phyloP scores from a whole-genome alignment of 2,113 vertebrate genomes.

The Alexandromys fortis region DNA sequence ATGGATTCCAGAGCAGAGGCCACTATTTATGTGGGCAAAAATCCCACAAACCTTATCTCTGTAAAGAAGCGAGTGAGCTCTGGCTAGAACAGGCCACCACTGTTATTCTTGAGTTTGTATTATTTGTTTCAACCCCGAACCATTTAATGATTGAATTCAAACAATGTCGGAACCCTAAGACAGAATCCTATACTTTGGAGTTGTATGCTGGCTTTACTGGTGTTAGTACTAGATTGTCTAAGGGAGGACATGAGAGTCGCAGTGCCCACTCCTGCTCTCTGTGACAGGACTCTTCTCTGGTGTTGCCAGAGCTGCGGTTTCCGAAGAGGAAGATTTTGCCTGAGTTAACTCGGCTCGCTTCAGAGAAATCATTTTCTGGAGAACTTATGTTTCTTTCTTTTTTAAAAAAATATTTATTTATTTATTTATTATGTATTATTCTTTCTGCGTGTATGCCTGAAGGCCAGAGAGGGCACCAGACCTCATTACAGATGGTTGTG shows the following conservation, averaged over 20 bases:
- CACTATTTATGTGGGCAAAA: neutral
- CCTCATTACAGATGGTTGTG: too few relatives aligned
- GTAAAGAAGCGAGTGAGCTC: constrained; percentile 39
- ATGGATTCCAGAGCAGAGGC: constrained; percentile 42
- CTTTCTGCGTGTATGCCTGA: too few relatives aligned
- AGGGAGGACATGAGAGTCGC: neutral
- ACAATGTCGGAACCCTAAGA: neutral
- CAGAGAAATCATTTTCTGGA: neutral
- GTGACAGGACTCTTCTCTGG: neutral
- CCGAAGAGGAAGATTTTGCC: neutral
- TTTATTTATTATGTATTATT: too few relatives aligned
- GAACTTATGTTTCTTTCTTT: neutral
- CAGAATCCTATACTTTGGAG: neutral
- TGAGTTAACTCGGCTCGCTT: neutral
- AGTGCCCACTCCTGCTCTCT: neutral
- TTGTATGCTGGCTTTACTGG: neutral
- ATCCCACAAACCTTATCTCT: neutral
- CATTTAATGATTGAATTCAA: constrained; percentile 57
- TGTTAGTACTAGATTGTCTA: neutral
- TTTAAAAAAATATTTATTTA: too few relatives aligned
- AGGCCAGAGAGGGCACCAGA: too few relatives aligned
- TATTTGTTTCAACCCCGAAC: neutral
- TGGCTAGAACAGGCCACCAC: neutral
- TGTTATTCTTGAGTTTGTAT: neutral
- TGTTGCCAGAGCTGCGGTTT: neutral